Conservation (phyloP, 1,140 invertebrate species). For the Atopsyche davidsoni region DNA sequence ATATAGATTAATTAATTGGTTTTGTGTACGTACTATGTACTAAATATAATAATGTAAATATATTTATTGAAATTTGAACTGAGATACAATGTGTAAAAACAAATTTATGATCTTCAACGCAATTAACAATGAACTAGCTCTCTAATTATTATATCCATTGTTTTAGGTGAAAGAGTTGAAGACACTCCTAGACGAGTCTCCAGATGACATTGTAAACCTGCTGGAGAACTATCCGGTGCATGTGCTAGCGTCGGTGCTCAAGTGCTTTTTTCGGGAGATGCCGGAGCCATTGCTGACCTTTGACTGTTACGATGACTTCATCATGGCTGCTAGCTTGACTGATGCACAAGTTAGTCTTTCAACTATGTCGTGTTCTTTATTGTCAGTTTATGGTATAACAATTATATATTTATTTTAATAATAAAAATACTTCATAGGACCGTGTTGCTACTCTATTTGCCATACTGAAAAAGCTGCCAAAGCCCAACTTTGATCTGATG, state of each 20-base stretch:
- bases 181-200: conserved; percentile 65
- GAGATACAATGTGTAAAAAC: no score
- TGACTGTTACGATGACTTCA: conserved; percentile 91
- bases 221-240: conserved; percentile 77
- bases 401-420: not conserved
- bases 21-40: no score
- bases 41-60: no score
- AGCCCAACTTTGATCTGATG: conserved; percentile 84
- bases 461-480: conserved; percentile 84
- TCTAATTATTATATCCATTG: not conserved
- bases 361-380: no score
- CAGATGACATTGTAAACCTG: conserved; percentile 56
- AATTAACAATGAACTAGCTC: no score
- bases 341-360: conserved; percentile 54
- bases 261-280: conserved; percentile 87
- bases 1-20: no score
- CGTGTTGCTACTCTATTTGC: conserved; percentile 76
- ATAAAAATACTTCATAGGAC: conserved; percentile 49
- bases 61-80: no score
- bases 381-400: conserved; percentile 1
- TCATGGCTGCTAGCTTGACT: conserved; percentile 76
- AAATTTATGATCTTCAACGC: no score
- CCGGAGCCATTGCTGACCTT: conserved; percentile 89
- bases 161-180: conserved; percentile 63
- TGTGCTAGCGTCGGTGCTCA: conserved; percentile 85